These are phyloP conservation scores for Teleiodes luculella DNA, from an alignment of 2,888 invertebrate genomes.

Conservation along the genomic window DNA sequence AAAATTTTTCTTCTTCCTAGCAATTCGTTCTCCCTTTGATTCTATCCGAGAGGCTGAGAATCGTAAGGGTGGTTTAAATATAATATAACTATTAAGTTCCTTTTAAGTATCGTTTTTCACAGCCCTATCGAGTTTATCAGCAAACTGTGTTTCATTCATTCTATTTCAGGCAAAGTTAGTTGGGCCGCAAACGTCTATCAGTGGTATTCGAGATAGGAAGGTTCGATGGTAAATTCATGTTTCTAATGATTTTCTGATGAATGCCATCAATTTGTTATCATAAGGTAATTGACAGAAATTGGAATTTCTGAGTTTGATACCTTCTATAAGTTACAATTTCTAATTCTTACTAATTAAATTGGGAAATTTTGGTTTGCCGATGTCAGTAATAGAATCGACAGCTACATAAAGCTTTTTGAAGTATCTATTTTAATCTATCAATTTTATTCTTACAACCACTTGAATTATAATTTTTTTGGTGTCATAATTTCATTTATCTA, in stretches of 20 bases:
- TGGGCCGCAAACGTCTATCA: slow-evolving; percentile 1
- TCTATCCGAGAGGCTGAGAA: slow-evolving; percentile 14
- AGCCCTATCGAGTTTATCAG: slow-evolving; percentile 18
- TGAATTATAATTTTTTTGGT: too few species aligned
- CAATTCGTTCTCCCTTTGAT: slow-evolving; percentile 19
- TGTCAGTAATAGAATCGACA: too few species aligned
- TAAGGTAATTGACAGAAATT: slow-evolving; percentile 3
- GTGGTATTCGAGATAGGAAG: neutral
- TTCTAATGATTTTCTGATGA: slow-evolving; percentile 2
- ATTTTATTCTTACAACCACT: too few species aligned
- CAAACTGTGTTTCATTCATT: slow-evolving; percentile 6
- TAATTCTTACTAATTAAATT: too few species aligned
- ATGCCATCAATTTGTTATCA: slow-evolving; percentile 11
- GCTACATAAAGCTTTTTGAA: too few species aligned
- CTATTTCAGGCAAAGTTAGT: slow-evolving; percentile 12
- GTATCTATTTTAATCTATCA: too few species aligned
- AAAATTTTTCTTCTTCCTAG: neutral
- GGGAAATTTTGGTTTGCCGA: too few species aligned
- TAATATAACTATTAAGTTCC: too few species aligned
- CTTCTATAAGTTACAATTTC: neutral
- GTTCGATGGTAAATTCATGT: slow-evolving; percentile 15
- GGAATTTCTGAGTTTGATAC: slow-evolving; percentile 1
- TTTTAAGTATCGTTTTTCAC: neutral
- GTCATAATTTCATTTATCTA: too few species aligned
- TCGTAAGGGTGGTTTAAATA: slow-evolving; percentile 20